Base-by-base conservation (phyloP, 2,888 invertebrate species). In the Bugula neritina region DNA sequence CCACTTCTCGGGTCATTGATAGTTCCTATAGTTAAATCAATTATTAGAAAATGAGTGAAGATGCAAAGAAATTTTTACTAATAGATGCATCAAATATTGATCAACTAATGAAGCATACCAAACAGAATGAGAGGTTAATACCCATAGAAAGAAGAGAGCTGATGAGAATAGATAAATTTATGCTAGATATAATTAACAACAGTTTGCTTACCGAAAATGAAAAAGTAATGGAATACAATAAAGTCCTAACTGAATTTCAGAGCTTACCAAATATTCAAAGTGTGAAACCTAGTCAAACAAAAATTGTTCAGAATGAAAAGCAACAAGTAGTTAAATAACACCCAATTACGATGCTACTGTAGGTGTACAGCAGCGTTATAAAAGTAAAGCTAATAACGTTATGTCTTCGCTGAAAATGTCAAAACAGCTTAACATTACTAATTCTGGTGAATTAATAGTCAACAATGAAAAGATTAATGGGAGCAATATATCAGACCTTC, bases 101-200 rank as follows among this genome's bases (percentile, higher is more conserved):
- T 63, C 63, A 63, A 31, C n/a, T 63, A 29, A 31, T 63, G 27
- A 21, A 63, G 21, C 34, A 29, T 17, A 31, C 3, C 5, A 63
- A 25, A 13, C 27, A 63, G 10, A 63, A 63, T 17, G 29, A 27
- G 31, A 63, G 63, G 31, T 34, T 63, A 31, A 27, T 25, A 31
- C 63, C 63, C 31, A 63, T 63, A 25, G 31, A 25, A 34, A 63
- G n/a, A 34, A 63, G 63, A 63, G 63, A 63, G n/a, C 13, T 63
- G 34, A 63, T 13, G 31, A 2, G 31, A 29, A 29, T 63, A 27
- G 63, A 63, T 63, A 13, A 31, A 31, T 31, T 31, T 27, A 63
- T 63, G 63, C 13, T 63, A 29, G 27, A 21, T 25, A 63, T 63
- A 25, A 31, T 63, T 3, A 63, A 63, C 63, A 31, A 63, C 31